These are phyloP conservation scores for Alauda arvensis DNA, from an alignment of 2,797 vertebrate species.

Conservation along the genomic window DNA sequence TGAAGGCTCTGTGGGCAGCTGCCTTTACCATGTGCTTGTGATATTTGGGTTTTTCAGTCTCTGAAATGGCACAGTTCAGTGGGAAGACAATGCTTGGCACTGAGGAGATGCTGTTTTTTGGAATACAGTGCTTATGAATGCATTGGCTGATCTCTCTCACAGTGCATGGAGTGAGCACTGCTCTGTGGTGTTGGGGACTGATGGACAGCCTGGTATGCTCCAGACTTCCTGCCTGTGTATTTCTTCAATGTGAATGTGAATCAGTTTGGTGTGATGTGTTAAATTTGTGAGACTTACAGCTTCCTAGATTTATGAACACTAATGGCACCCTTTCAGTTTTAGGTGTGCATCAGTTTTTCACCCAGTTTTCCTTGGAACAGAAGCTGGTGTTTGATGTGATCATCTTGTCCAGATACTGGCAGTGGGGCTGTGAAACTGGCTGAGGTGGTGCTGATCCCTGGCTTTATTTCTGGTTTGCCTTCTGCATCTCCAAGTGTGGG, in stretches of 20 bases:
- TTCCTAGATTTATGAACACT: background rate
- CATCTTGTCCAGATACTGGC: background rate
- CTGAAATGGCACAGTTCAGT: background rate
- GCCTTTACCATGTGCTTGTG: accelerated
- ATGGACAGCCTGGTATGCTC: background rate
- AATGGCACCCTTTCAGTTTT: background rate
- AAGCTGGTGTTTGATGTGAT: background rate
- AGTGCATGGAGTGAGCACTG: background rate
- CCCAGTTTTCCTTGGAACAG: background rate
- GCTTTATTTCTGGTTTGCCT: background rate
- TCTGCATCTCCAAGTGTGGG: accelerated
- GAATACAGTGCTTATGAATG: background rate
- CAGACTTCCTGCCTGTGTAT: no score
- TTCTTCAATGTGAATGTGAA: background rate
- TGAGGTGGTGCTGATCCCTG: background rate
- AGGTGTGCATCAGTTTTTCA: background rate
- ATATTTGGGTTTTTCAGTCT: background rate
- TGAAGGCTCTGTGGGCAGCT: background rate
- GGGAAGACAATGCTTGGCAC: background rate
- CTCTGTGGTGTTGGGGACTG: background rate
- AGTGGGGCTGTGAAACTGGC: background rate
- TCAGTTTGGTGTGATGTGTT: background rate
- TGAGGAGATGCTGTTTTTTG: background rate
- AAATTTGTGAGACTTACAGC: accelerated
- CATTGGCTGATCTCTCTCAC: background rate